phyloP scores from a whole-genome alignment of 2,888 invertebrate genomes.

The Volucella inflata region DNA sequence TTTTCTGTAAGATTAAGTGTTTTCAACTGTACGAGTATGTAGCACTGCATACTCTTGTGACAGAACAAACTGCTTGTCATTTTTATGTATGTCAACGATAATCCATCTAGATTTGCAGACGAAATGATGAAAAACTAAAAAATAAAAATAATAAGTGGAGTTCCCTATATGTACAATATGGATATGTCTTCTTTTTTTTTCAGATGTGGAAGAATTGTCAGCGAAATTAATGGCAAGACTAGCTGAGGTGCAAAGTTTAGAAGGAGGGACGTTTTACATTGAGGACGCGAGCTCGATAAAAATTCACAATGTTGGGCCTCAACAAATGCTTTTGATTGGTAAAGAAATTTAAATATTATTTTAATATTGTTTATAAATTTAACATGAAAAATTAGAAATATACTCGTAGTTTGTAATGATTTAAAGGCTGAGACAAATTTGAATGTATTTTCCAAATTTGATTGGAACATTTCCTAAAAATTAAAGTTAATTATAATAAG shows the following conservation, averaged over 20 bases:
- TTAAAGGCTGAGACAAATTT: too few species aligned
- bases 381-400: background rate
- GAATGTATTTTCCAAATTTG: too few species aligned
- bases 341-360: conserved; percentile 74
- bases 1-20: conserved; percentile 14
- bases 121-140: conserved; percentile 28
- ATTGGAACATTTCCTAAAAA: too few species aligned
- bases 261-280: conserved; percentile 83
- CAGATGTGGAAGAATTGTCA: conserved; percentile 84
- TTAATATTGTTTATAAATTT: conserved; percentile 37
- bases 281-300: conserved; percentile 83
- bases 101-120: conserved; percentile 60
- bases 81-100: conserved; percentile 59
- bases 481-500: too few species aligned
- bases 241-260: conserved; percentile 83
- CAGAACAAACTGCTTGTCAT: conserved; percentile 62
- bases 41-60: conserved; percentile 42
- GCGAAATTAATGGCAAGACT: conserved; percentile 84
- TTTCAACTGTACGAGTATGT: background rate
- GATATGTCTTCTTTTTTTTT: conserved; percentile 73
- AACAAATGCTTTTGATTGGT: conserved; percentile 83
- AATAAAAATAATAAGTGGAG: conserved; percentile 47
- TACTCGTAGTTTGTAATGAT: too few species aligned
- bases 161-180: conserved; percentile 53
- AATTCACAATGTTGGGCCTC: conserved; percentile 81